Evolutionary conservation across 2,888 invertebrate species (phyloP), one percentile per base, ranked within the genome.

Genomic region (Matsumyia berberina): DNA sequence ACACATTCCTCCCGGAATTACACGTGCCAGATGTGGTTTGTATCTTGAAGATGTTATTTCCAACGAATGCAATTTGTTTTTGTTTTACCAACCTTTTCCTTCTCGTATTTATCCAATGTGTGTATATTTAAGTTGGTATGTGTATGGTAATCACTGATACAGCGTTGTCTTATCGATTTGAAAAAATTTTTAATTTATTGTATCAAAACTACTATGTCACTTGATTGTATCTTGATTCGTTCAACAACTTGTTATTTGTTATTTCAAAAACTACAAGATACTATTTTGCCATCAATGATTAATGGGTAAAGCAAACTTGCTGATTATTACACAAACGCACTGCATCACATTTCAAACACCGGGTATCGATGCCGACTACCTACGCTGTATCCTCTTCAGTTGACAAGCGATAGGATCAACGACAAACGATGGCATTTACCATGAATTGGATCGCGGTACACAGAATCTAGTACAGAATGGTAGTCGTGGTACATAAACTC

Each of bases 321-420:
- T 29, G n/a, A 51, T 11, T 44, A 7, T 44, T 0, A 8, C 8
- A 44, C 15, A 9, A 12, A 15, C 53, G 9, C 53, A 53, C n/a
- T 33, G 11, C 31, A 42, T 29, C 12, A 8, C 17, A 35, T 35
- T 35, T 19, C 33, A 42, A 3, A 19, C 35, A 39, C 53, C 42
- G 5, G 49, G 6, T 24, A 44, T 39, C 42, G 31, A 19, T 24
- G 35, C 39, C 42, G 31, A 19, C 5, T 31, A 24, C 24, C 24
- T 39, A 19, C 5, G n/a, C 8, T 49, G 55, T 15, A n/a, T 69
- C 37, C 49, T 64, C 29, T 46, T 80, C 4, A 55, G 49, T 66
- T 82, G 77, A 76, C 70, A 60, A 72, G 66, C 58, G 72, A 72
- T 66, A 77, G 70, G 57, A 81, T 81, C 74, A 62, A 19, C 44